Evolutionary conservation across 2,888 invertebrate genomes (phyloP).

Genomic region (Perithous albicinctus): DNA sequence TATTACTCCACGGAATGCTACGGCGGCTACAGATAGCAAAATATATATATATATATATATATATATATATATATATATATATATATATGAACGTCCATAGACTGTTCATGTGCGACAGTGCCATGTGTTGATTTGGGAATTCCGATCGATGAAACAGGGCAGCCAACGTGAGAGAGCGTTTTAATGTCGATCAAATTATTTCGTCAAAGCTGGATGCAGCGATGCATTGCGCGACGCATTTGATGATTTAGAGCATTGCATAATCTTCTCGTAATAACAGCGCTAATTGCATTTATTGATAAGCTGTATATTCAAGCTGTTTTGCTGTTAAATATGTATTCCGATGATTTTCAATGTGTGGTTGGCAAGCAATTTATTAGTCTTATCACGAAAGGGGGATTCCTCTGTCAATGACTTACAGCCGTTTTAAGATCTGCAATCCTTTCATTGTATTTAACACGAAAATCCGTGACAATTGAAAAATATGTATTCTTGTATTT

Average conservation of each 20-base stretch:
- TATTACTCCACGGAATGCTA: conserved; percentile 1
- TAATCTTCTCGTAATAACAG: not conserved
- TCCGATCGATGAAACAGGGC: conserved; percentile 45
- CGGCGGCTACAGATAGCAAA: not conserved
- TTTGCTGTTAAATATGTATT: no score
- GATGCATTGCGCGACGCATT: no score
- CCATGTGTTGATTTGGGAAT: not conserved
- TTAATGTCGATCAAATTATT: not conserved
- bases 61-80: no score
- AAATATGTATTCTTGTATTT: not conserved
- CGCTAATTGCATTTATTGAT: conserved; percentile 9
- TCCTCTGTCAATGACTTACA: conserved; percentile 4
- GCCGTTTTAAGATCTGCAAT: not conserved
- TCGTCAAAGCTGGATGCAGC: not conserved
- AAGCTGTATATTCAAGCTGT: not conserved
- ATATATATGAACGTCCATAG: not conserved
- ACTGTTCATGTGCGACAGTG: no score
- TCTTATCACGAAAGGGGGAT: not conserved
- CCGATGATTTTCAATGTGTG: not conserved
- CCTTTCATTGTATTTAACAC: conserved; percentile 1
- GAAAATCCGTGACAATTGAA: not conserved
- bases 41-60: no score
- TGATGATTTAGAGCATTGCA: not conserved
- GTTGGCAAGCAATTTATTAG: not conserved
- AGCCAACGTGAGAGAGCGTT: conserved; percentile 20